Percentiles rank a stretch among this genome's conserved stretches.
Evolutionary conservation across 1,140 invertebrate species (phyloP).

Genomic region (Oppia nitens): DNA sequence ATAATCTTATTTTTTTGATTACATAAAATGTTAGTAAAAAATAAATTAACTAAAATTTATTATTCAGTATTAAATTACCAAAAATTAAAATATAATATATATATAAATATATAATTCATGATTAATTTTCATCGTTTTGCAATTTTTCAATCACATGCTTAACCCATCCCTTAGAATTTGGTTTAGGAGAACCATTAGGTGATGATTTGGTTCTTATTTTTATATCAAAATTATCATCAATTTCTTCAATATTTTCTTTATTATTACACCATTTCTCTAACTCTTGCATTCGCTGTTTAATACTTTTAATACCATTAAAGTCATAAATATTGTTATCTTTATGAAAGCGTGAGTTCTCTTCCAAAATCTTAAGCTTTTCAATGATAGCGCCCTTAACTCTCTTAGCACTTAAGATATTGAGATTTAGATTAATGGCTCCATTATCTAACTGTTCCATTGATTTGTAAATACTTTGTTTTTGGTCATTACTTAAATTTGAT

Average conservation of each 20-base stretch:
- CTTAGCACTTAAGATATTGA: constrained; percentile 14
- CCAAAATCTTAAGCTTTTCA: constrained; percentile 24
- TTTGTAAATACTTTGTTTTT: neutral
- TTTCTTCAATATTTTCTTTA: constrained; percentile 21
- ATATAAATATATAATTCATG: neutral
- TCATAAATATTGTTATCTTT: constrained; percentile 16
- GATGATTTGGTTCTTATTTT: constrained; percentile 32
- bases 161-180: constrained; percentile 31
- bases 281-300: constrained; percentile 24
- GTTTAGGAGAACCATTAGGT: constrained; percentile 18
- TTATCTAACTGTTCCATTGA: neutral
- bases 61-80: neutral
- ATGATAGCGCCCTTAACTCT: constrained; percentile 20
- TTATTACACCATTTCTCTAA: constrained; percentile 24
- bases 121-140: constrained; percentile 24
- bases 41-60: neutral
- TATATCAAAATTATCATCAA: constrained; percentile 32
- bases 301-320: constrained; percentile 21
- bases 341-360: constrained; percentile 22
- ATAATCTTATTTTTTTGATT: neutral
- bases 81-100: neutral
- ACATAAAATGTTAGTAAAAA: neutral
- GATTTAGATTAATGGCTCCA: too few relatives aligned
- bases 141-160: constrained; percentile 34
- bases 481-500: neutral